Evolutionary conservation across 2,797 vertebrate genomes (phyloP).

Genomic region (Sciaenops ocellatus): DNA sequence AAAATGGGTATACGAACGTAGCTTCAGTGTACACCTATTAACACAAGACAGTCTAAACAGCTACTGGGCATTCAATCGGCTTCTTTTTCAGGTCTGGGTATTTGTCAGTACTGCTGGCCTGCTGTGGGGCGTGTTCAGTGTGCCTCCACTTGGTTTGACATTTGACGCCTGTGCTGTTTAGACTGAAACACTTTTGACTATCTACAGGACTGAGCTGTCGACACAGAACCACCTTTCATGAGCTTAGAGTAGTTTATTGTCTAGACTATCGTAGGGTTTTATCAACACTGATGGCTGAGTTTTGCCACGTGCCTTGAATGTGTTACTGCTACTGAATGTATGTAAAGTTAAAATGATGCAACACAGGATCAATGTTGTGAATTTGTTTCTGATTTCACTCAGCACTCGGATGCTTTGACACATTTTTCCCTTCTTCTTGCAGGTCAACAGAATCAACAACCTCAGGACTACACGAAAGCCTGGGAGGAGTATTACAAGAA

Average conservation of each 20-base stretch:
- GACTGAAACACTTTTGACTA: slow-evolving; percentile 74
- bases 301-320: slow-evolving; percentile 50
- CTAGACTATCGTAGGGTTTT: slow-evolving; percentile 40
- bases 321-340: slow-evolving; percentile 45
- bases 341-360: slow-evolving; percentile 53
- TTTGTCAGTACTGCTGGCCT: slow-evolving; percentile 56
- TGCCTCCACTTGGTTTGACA: slow-evolving; percentile 63
- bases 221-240: slow-evolving; percentile 65
- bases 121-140: slow-evolving; percentile 58
- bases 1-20: slow-evolving; percentile 95
- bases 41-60: slow-evolving; percentile 83
- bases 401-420: slow-evolving; percentile 18
- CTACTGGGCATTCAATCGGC: slow-evolving; percentile 61
- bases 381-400: background rate
- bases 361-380: slow-evolving; percentile 43
- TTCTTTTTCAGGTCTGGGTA: slow-evolving; percentile 72
- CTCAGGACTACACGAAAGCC: slow-evolving; percentile 90
- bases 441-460: slow-evolving; percentile 90
- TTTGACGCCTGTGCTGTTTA: slow-evolving; percentile 81
- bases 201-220: slow-evolving; percentile 73
- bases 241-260: slow-evolving; percentile 60
- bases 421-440: slow-evolving; percentile 42
- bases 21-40: slow-evolving; percentile 82
- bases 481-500: slow-evolving; percentile 92
- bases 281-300: slow-evolving; percentile 57